These are phyloP conservation scores for Scarus forsteni DNA, from an alignment of 2,797 vertebrate species.

Conservation along the genomic window DNA sequence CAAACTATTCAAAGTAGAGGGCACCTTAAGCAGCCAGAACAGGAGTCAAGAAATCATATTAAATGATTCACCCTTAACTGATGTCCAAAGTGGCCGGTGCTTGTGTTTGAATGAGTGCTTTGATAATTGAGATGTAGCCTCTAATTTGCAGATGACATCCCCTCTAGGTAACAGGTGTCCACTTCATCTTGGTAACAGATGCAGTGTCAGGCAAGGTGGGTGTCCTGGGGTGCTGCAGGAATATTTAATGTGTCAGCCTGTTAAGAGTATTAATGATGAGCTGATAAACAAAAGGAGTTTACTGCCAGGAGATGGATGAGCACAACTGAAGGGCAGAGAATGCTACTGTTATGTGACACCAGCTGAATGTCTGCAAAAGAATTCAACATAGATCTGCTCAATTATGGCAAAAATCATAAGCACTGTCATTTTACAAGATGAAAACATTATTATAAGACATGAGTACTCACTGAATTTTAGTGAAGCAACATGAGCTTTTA, in stretches of 20 bases:
- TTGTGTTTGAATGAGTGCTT: conserved; percentile 23
- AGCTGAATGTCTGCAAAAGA: conserved; percentile 11
- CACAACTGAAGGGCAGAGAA: conserved; percentile 11
- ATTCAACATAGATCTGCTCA: not conserved
- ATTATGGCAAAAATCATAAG: too few relatives aligned
- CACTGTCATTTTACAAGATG: too few relatives aligned
- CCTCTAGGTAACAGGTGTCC: conserved; percentile 56
- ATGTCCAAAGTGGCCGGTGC: conserved; percentile 3
- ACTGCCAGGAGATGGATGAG: conserved; percentile 9
- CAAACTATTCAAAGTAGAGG: conserved; percentile 26
- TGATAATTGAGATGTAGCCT: conserved; percentile 36
- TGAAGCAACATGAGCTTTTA: too few relatives aligned
- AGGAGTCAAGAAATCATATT: conserved; percentile 28
- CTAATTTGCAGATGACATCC: conserved; percentile 40
- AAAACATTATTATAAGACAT: too few relatives aligned
- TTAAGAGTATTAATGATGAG: conserved; percentile 17
- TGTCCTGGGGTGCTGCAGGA: conserved; percentile 21
- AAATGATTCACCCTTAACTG: conserved; percentile 24
- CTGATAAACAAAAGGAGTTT: conserved; percentile 15
- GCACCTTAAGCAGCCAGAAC: conserved; percentile 2
- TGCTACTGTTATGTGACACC: conserved; percentile 4
- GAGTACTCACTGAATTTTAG: too few relatives aligned
- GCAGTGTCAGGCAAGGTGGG: conserved; percentile 20
- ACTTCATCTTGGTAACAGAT: conserved; percentile 47
- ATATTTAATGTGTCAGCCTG: conserved; percentile 13